Evolutionary conservation across 2,113 vertebrate genomes (phyloP).

Genomic region (Aramus guarauna): DNA sequence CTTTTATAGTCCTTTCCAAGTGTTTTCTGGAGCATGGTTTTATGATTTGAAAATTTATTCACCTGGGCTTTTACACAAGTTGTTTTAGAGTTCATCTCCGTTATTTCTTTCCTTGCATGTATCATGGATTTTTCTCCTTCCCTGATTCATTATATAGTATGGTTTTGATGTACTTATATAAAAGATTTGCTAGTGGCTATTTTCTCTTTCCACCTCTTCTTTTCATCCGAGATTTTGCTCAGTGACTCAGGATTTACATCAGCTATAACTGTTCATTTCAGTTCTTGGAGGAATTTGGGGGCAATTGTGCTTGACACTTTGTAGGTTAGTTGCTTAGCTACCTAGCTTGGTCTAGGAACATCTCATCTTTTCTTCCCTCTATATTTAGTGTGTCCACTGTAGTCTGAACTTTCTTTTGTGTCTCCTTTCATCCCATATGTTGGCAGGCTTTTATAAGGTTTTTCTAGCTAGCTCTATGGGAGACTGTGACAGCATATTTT

Average conservation of each 20-base stretch:
- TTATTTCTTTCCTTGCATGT: background rate
- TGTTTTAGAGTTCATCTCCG: background rate
- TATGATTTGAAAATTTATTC: background rate
- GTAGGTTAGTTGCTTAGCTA: constrained; percentile 41
- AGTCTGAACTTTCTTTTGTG: background rate
- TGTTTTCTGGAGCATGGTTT: background rate
- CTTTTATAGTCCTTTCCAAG: background rate
- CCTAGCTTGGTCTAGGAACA: background rate
- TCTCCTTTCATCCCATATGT: background rate
- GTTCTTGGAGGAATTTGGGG: constrained; percentile 9
- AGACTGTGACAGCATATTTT: background rate
- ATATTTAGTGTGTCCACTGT: background rate
- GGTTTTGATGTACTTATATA: background rate
- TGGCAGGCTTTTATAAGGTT: background rate
- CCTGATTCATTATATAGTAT: background rate
- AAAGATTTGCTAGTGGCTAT: background rate
- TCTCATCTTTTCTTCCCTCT: background rate
- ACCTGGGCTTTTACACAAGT: background rate
- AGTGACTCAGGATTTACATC: background rate
- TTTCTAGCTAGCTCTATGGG: background rate
- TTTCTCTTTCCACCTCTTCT: background rate
- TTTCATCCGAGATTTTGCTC: background rate
- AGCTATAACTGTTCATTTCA: background rate
- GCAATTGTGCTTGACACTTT: background rate
- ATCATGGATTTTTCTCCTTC: background rate